Conservation (phyloP, 1,140 invertebrate genomes). For the Bicyclus anynana region DNA sequence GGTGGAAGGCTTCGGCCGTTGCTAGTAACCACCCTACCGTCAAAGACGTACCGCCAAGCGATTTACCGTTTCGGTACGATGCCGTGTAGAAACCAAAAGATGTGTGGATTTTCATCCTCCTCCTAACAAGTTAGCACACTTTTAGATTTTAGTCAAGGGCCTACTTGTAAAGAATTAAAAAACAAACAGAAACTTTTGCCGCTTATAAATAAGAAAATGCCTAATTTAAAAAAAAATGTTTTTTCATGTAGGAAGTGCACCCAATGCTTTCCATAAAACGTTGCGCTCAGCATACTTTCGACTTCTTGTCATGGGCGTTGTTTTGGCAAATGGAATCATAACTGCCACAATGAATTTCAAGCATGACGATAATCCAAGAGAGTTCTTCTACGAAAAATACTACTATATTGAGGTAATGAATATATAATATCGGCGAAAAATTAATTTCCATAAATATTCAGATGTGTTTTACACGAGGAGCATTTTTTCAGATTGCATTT, state of each 20-base stretch:
- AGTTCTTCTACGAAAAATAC: slow-evolving; percentile 92
- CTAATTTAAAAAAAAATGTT: background rate
- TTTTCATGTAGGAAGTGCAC: slow-evolving; percentile 79
- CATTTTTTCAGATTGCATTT: slow-evolving; percentile 85
- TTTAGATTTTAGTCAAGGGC: no score
- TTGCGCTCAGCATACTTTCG: slow-evolving; percentile 95
- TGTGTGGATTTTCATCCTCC: no score
- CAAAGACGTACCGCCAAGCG: no score
- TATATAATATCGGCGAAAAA: background rate
- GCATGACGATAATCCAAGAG: slow-evolving; percentile 89
- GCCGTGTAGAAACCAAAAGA: no score
- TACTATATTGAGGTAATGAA: slow-evolving; percentile 92
- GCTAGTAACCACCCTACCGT: no score
- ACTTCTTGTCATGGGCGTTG: slow-evolving; percentile 94
- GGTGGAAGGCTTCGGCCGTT: no score
- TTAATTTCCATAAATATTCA: background rate
- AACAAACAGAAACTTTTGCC: no score
- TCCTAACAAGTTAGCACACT: no score
- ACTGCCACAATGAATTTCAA: slow-evolving; percentile 98
- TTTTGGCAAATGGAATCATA: slow-evolving; percentile 96
- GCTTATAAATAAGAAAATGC: no score
- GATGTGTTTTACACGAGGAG: background rate
- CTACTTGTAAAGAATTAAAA: no score
- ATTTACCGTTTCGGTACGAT: no score
- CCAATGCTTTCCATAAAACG: slow-evolving; percentile 91